These are phyloP conservation scores for Coregonus suidteri DNA, from an alignment of 2,797 vertebrate genomes.

Conservation along the genomic window DNA sequence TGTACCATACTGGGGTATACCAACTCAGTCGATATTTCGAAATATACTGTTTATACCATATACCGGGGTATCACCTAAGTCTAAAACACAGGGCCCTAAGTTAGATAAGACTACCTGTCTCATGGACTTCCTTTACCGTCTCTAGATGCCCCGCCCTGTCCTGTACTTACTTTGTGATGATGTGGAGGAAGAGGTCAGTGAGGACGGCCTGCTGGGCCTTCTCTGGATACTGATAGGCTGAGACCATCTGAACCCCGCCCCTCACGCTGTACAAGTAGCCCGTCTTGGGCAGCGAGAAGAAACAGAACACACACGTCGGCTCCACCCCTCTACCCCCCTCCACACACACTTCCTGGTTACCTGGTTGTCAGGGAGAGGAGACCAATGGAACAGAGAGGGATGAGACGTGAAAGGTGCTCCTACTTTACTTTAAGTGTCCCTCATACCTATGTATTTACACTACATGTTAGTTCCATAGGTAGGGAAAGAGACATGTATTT, in stretches of 20 bases:
- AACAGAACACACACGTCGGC: conserved; percentile 88
- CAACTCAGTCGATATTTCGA: too few species aligned
- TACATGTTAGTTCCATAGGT: not conserved
- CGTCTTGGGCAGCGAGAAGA: conserved; percentile 89
- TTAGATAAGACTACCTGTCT: not conserved
- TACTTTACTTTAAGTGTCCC: not conserved
- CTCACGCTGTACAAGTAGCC: conserved; percentile 90
- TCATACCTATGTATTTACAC: not conserved
- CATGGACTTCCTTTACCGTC: not conserved
- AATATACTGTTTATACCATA: too few species aligned
- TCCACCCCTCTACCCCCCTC: conserved; percentile 57
- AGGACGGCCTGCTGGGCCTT: conserved; percentile 87
- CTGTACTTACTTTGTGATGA: conserved; percentile 87
- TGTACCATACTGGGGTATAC: too few species aligned
- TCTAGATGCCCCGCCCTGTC: not conserved
- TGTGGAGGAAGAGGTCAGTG: conserved; percentile 86
- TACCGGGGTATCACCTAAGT: too few species aligned
- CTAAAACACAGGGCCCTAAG: not conserved
- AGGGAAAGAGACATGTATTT: too few species aligned
- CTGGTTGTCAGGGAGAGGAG: conserved; percentile 41
- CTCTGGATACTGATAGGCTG: conserved; percentile 92
- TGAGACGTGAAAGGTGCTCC: not conserved
- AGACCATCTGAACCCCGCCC: conserved; percentile 84
- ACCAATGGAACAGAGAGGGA: not conserved
- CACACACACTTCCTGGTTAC: conserved; percentile 45